Evolutionary conservation across 2,797 vertebrate species (phyloP), one percentile per base, ranked within the genome.

Genomic region (Schizopygopsis pylzovi): DNA sequence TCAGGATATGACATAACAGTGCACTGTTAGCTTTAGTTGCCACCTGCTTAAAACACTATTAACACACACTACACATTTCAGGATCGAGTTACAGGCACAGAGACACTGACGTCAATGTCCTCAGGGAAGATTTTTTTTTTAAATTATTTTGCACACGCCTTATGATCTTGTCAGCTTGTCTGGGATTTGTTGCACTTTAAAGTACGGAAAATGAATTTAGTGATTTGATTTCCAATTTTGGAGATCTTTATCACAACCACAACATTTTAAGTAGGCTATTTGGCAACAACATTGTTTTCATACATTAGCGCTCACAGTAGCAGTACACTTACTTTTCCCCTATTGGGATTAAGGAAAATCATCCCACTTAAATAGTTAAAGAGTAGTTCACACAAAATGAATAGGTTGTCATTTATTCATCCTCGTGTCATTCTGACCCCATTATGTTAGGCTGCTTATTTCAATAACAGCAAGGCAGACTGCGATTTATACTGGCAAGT

Each of bases 41-140:
- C 81, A 82, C 37, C 65, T 82, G 82, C 80, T 83, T 80, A 83
- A 82, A 83, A 71, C 25, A 28, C 16, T 77, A 83, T 80, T 79
- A 85, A 68, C 33, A n/a, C 76, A 68, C 59, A n/a, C 71, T 71
- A 85, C 80, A 85, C 71, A 71, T 47, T n/a, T 39, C 28, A 45
- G 70, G 65, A 63, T 71, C 33, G 67, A 41, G 28, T 63, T 71
- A 68, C n/a, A 39, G 18, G 11, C 63, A 43, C 47, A 63, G 16
- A 84, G 81, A 75, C 72, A 10, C 11, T 86, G 78, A 84, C 45
- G n/a, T 85, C 70, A 54, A 12, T 67, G 20, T 70, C 81, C 72
- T 61, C 18, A 18, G 56, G 65, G 82, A 20, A 70, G 47, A 20
- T 80, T 76, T 76, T 71, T 47, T 75, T 71, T 47, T n/a, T n/a